Evolutionary conservation across 1,140 invertebrate genomes (phyloP), one percentile per base, ranked within the genome.

Genomic region (Kradibia gibbosae): DNA sequence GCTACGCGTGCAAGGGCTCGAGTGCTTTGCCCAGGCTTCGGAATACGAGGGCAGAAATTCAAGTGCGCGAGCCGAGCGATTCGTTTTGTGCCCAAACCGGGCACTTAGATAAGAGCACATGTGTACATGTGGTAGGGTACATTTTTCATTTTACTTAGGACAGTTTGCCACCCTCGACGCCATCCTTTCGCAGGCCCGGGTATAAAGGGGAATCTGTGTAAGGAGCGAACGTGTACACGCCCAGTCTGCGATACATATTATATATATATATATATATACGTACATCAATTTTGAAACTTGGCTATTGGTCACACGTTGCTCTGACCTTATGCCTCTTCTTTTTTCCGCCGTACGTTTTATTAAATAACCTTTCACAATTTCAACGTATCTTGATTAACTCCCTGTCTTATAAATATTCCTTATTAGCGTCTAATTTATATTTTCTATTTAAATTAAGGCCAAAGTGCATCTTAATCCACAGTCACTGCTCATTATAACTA

Each of bases 1-100:
- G n/a, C n/a, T n/a, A n/a, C 73, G 78, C 76, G 79, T 79, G 75
- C 80, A 62, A 75, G 53, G 65, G 55, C 28, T 55, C 78, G 83
- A 78, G 65, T 81, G 81, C 65, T 84, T 85, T 22, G n/a, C 73
- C 57, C 53, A 15, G 57, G 62, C 82, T 72, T 80, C 80, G 82
- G 77, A 83, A 83, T 83, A 83, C 82, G 82, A 72, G 82, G 20
- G 2, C 5, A 73, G 78, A 83, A 80, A 80, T 80, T 83, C 73
- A 80, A 83, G 78, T 72, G 60, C 60, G 50, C 53, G n/a, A 0
- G 7, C 28, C 60, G 2, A 71, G 45, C 20, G 50, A 4, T 39
- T n/a, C 57, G 8, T 36, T 7, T 75, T 81, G 55, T 81, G 65
- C 57, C 48, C 8, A 55, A 77, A 25, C 17, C 15, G 45, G 13